phyloP scores from a whole-genome alignment of 2,797 vertebrate species.

The Arremon brunneinucha region DNA sequence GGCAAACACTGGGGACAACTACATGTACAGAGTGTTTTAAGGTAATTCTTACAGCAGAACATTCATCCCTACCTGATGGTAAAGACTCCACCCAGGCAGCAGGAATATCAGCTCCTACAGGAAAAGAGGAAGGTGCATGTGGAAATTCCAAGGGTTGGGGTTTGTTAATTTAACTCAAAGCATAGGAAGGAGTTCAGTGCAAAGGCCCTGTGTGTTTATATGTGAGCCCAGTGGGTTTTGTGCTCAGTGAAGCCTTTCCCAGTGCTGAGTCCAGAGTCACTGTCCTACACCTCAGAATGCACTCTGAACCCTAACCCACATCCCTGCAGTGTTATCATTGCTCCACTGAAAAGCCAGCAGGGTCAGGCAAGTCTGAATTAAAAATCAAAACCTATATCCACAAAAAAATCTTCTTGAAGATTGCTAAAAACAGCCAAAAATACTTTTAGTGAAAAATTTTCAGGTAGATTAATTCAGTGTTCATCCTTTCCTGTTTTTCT shows the following conservation, averaged over 20 bases:
- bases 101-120: neutral
- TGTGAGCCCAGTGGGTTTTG: neutral
- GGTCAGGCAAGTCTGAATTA: neutral
- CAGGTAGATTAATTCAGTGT: neutral
- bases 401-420: neutral
- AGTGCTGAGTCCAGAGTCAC: neutral
- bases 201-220: neutral
- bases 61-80: neutral
- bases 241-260: neutral
- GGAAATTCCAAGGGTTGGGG: neutral
- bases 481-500: neutral
- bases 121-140: neutral
- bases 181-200: neutral
- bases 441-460: neutral
- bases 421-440: neutral
- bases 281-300: neutral
- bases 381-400: neutral
- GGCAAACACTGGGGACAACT: neutral
- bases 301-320: neutral
- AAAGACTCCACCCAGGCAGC: neutral
- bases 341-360: neutral
- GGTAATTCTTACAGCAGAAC: neutral
- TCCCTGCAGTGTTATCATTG: neutral
- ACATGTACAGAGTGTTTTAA: neutral
- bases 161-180: neutral